phyloP scores from a whole-genome alignment of 1,140 invertebrate genomes.

The Nylanderia fulva region DNA sequence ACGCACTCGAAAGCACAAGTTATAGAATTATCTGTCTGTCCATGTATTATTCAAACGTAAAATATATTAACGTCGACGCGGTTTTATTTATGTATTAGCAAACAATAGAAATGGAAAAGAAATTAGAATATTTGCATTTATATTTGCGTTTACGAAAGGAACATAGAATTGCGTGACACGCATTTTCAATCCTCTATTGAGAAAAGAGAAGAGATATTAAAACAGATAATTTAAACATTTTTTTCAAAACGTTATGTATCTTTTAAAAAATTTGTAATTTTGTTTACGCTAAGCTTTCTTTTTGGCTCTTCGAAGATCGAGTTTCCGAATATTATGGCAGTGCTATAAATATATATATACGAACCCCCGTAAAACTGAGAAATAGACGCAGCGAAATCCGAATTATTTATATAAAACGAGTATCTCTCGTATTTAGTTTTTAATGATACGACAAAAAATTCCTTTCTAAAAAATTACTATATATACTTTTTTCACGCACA shows the following conservation, averaged over 20 bases:
- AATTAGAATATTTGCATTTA: neutral
- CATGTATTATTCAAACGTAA: neutral
- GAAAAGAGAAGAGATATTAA: neutral
- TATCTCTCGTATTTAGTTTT: neutral
- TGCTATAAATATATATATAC: neutral
- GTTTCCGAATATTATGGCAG: neutral
- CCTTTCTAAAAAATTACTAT: neutral
- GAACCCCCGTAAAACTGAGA: neutral
- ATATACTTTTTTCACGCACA: neutral
- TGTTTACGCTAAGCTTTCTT: neutral
- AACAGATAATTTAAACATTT: neutral
- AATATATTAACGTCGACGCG: neutral
- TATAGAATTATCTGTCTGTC: too few relatives aligned
- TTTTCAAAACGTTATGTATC: neutral
- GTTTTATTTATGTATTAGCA: neutral
- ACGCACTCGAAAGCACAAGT: too few relatives aligned
- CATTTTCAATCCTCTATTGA: neutral
- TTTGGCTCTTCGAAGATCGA: neutral
- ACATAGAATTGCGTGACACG: neutral
- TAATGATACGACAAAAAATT: neutral
- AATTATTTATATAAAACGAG: constrained; percentile 36
- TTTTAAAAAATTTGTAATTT: neutral
- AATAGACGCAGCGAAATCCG: neutral
- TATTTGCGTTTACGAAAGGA: neutral
- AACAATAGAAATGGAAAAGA: neutral